Evolutionary conservation across 2,888 invertebrate species (phyloP), one percentile per base, ranked within the genome.

Genomic region (Lepidochrysops patricia): DNA sequence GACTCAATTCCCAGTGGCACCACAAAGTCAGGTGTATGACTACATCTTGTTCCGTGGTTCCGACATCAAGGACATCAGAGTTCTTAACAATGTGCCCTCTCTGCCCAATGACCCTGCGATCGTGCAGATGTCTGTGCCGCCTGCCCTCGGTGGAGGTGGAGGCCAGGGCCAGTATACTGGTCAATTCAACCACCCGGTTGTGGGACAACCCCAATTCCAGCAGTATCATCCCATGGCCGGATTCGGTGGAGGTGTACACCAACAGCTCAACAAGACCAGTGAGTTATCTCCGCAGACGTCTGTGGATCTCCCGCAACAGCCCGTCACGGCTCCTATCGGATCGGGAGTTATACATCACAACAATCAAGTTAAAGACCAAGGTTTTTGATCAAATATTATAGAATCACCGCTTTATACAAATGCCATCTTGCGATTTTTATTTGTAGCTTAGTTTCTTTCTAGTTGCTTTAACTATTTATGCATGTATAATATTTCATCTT

Each of bases 21-120:
- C 98, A 19, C 96, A 98, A 82, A 97, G 97, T 88, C 98, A 99
- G 85, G 95, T 99, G 60, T 99, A 98, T 84, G 99, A 99, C 80
- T 99, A 98, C 87, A 99, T 99, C 75, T 92, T 99, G 71, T 99
- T 99, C 89, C 93, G 98, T 69, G 99, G 99, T 54, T 95, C 97
- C 67, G 99, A 99, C 84, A 99, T 99, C 77, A 99, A 99, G 90
- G 99, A 99, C 83, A 97, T 99, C 75, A 93, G 98, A 81, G 98
- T 99, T 57, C 95, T 99, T 63, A 97, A 96, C 85, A 95, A 94
- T 90, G 94, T 94, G 59, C 93, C 94, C 67, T 93, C 95, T 58
- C 90, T 96, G 76, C 96, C 97, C 66, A 97, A 98, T 89, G 99
- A 99, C 91, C 99, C 99, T 62, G 99, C 99, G 64, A 99, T 99